phyloP scores from a whole-genome alignment of 2,113 vertebrate species.

The Festucalex cinctus region DNA sequence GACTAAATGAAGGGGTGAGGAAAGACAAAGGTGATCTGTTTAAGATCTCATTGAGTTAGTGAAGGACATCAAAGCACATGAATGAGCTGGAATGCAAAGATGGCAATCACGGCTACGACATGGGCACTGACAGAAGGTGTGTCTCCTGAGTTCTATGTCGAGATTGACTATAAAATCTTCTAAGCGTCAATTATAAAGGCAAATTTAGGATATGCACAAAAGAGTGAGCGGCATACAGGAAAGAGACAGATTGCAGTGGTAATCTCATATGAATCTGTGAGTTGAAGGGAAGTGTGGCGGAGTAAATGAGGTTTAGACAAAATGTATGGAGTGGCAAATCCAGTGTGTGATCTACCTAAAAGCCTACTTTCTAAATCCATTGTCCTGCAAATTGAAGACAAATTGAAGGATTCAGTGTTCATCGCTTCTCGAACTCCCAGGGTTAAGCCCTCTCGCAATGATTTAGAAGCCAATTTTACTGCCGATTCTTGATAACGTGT shows the following conservation, averaged over 20 bases:
- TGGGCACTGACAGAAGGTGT: constrained; percentile 4
- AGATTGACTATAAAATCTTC: constrained; percentile 22
- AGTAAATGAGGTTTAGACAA: constrained; percentile 13
- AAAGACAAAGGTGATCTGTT: constrained; percentile 13
- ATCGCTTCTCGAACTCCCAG: not conserved
- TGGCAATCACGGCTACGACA: constrained; percentile 5
- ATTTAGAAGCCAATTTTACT: too few species aligned
- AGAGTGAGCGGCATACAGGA: constrained; percentile 5
- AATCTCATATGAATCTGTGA: constrained; percentile 26
- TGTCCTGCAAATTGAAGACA: not conserved
- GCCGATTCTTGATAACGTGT: too few species aligned
- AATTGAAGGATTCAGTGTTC: not conserved
- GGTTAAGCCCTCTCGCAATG: too few species aligned
- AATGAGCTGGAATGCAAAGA: constrained; percentile 19
- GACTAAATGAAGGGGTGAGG: constrained; percentile 13
- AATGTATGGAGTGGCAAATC: constrained; percentile 4
- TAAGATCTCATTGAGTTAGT: constrained; percentile 18
- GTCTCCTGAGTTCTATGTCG: constrained; percentile 20
- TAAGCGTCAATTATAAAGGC: constrained; percentile 16
- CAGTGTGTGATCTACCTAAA: constrained; percentile 9
- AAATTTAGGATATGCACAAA: constrained; percentile 9
- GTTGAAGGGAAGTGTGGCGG: constrained; percentile 14
- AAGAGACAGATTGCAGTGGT: constrained; percentile 13
- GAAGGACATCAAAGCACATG: constrained; percentile 12
- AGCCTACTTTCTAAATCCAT: not conserved